phyloP scores from a whole-genome alignment of 2,797 vertebrate species.

The Coreius guichenoti region DNA sequence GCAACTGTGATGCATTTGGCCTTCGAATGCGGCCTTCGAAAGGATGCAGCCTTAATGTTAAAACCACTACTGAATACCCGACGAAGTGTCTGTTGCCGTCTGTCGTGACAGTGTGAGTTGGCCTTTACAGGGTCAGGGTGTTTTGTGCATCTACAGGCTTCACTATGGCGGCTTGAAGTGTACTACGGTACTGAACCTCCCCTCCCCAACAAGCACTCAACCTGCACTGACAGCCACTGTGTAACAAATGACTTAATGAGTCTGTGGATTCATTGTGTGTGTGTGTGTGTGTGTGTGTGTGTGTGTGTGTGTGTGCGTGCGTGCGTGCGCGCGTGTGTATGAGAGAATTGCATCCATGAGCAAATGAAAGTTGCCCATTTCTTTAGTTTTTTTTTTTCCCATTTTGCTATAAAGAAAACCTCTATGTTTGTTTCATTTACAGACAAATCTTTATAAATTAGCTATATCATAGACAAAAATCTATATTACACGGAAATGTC shows the following conservation, averaged over 20 bases:
- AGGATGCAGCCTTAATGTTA: no score
- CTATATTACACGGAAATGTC: constrained; percentile 57
- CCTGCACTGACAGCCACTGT: constrained; percentile 82
- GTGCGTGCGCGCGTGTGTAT: constrained; percentile 2
- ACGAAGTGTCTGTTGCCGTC: not conserved
- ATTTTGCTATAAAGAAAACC: constrained; percentile 43
- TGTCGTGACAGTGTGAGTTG: not conserved
- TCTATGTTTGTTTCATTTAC: constrained; percentile 49
- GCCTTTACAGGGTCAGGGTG: constrained; percentile 64
- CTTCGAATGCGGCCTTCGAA: no score
- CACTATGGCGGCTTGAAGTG: constrained; percentile 72
- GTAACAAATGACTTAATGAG: constrained; percentile 75
- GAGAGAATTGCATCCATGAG: constrained; percentile 36
- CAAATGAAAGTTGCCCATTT: constrained; percentile 33
- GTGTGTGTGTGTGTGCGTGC: constrained; percentile 17
- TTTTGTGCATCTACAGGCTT: constrained; percentile 72
- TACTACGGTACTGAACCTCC: constrained; percentile 60
- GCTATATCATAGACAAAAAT: constrained; percentile 31
- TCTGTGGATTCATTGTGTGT: constrained; percentile 69
- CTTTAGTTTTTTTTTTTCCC: constrained; percentile 15
- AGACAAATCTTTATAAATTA: constrained; percentile 55
- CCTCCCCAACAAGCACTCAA: constrained; percentile 70
- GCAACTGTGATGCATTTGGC: no score
- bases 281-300: constrained; percentile 44
- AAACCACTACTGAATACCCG: not conserved